Evolutionary conservation across 2,113 vertebrate genomes (phyloP), one percentile per base, ranked within the genome.

Genomic region (Mugil cephalus): DNA sequence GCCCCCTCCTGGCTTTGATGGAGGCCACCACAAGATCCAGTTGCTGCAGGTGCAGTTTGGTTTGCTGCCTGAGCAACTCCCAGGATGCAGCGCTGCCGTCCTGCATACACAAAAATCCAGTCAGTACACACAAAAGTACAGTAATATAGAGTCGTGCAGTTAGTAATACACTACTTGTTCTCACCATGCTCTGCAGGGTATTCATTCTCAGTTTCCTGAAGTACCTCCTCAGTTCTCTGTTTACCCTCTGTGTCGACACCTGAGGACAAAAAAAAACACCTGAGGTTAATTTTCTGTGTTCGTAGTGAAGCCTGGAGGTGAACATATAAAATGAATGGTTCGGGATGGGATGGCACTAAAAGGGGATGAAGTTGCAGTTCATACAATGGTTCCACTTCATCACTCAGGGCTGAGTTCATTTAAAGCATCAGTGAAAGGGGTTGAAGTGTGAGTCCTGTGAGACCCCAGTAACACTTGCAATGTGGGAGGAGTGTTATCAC

Each of bases 31-130:
- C 46, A 10, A 48, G 9, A 5, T 87, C 52, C 35, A 87, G 2
- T 18, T 18, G 69, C 0, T 43, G 10, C 60, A 87, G 76, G 17
- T 80, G 79, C 0, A 1, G 5, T 1, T 48, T 4, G 2, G 55
- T 87, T 10, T 55, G 51, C 15, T 6, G 47, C 51, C 69, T 43
- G 52, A 87, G 61, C 30, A 68, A 5, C 73, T 87, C 72, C 79
- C 85, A 87, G 36, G 45, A 80, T 0, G 10, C 73, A 35, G 34
- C 1, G 7, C 74, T 56, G 1, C 48, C 56, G 0, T 48, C 74
- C 85, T 87, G 74, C 17, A 53, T 10, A 67, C 38, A 63, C 7
- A 60, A 21, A 10, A 47, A 40, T 39, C 24, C 69, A 38, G 9
- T 67, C 6, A 71, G 17, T 30, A 18, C 30, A 30, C 47, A 14